Base-by-base conservation (phyloP, 2,888 invertebrate genomes). In the Drosophila cognata region DNA sequence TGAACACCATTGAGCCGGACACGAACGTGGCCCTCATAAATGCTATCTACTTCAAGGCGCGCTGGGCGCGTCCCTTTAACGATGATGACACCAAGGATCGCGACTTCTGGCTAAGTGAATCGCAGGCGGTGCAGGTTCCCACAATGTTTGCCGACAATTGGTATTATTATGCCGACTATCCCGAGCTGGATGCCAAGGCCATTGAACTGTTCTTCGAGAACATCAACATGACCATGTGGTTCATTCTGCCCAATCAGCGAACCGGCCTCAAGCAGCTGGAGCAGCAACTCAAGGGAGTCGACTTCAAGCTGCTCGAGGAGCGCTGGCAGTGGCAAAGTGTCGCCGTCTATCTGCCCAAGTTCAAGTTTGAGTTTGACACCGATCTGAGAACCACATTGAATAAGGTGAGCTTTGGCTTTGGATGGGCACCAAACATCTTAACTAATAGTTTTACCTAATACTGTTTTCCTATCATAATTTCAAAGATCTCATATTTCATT, bases 41-140 rank as follows among this genome's bases (percentile, higher is more conserved):
- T 92, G 98, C 98, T 11, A 95, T 98, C 38, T 97, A 98, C 92
- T 98, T 98, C 94, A 97, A 97, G 94, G 96, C 97, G 5, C 94
- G 94, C 52, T 98, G 98, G 98, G 93, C 94, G 38, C 92, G 94
- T 35, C 94, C 95, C 83, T 98, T 98, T 91, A 91, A 96, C 58
- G 91, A 94, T 7, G 89, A 90, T 0, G 62, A 86, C 13, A 98
- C 98, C 0, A 84, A 77, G 25, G 94, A 95, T 0, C 94, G 94
- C 64, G 94, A 95, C 3, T 98, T 98, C 94, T 95, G 95, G 91
- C 79, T 95, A 6, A 94, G 94, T 59, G 93, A 93, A 18, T 92
- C 92, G 0, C 94, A 94, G 28, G 94, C 94, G 1, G 61, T 92
- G 1, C 77, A 91, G 38, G 95, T 96, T 11, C 94, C 96, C 16